phyloP scores from a whole-genome alignment of 2,888 invertebrate genomes.

The Catocala sponsa region DNA sequence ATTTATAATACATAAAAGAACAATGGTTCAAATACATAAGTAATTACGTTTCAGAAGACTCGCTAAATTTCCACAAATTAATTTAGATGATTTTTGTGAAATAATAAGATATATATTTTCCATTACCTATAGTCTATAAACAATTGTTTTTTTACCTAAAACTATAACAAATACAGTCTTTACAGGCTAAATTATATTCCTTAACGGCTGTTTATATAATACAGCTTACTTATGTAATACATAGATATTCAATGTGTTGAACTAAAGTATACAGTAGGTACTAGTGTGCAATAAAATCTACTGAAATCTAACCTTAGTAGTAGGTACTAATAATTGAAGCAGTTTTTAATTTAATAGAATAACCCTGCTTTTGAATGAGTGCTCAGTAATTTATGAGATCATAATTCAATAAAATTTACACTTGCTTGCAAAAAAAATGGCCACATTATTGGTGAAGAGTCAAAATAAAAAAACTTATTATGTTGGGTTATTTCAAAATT shows the following conservation, averaged over 20 bases:
- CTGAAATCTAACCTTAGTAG: constrained; percentile 68
- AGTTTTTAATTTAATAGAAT: constrained; percentile 63
- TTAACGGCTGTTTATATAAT: background rate
- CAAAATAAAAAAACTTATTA: background rate
- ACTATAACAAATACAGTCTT: constrained; percentile 23
- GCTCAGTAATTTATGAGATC: constrained; percentile 69
- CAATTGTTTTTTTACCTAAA: constrained; percentile 3
- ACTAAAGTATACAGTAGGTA: constrained; percentile 1
- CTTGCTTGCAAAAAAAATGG: constrained; percentile 52
- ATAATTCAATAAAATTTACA: constrained; percentile 47
- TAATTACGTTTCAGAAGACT: too few species aligned
- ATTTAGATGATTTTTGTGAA: too few species aligned
- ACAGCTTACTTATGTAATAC: background rate
- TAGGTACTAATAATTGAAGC: constrained; percentile 79
- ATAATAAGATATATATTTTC: too few species aligned
- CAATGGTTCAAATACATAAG: too few species aligned
- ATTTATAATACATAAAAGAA: too few species aligned
- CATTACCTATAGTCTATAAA: background rate
- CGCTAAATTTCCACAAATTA: too few species aligned
- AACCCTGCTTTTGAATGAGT: constrained; percentile 80
- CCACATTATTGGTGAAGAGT: background rate
- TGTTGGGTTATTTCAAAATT: too few species aligned
- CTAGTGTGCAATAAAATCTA: constrained; percentile 41
- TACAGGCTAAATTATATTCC: constrained; percentile 19
- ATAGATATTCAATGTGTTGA: background rate